Percentiles rank a stretch among this genome's conserved stretches.
Evolutionary conservation across 2,113 vertebrate species (phyloP).

Genomic region (Mesoclemmys tuberculata): DNA sequence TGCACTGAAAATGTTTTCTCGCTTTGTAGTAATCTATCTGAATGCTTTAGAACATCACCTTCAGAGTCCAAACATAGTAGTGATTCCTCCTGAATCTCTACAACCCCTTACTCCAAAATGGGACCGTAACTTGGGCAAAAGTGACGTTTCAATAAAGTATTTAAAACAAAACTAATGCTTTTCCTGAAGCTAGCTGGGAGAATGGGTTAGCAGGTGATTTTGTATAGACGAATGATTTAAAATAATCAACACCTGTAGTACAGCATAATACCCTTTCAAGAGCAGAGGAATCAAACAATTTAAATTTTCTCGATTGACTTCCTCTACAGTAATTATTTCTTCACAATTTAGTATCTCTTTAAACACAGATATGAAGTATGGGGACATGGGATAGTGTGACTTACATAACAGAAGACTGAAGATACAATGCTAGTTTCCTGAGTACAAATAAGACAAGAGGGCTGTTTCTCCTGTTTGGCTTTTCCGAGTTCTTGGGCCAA

Average conservation of each 20-base stretch:
- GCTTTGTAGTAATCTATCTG: not conserved
- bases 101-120: not conserved
- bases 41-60: not conserved
- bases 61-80: not conserved
- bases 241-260: not conserved
- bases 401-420: not conserved
- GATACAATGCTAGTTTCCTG: not conserved
- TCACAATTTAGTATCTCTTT: not conserved
- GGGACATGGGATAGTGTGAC: not conserved
- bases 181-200: not conserved
- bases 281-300: not conserved
- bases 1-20: not conserved
- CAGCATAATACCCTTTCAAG: not conserved
- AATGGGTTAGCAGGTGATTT: not conserved
- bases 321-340: not conserved
- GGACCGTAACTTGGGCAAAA: not conserved
- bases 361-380: not conserved
- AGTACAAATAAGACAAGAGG: not conserved
- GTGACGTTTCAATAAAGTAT: not conserved
- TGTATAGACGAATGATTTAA: not conserved
- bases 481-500: too few relatives aligned
- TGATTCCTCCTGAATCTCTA: not conserved
- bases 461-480: not conserved
- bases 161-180: slow-evolving; percentile 5
- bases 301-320: not conserved